These are phyloP conservation scores for Dinomys branickii DNA, from an alignment of 2,113 vertebrate species.

Conservation along the genomic window DNA sequence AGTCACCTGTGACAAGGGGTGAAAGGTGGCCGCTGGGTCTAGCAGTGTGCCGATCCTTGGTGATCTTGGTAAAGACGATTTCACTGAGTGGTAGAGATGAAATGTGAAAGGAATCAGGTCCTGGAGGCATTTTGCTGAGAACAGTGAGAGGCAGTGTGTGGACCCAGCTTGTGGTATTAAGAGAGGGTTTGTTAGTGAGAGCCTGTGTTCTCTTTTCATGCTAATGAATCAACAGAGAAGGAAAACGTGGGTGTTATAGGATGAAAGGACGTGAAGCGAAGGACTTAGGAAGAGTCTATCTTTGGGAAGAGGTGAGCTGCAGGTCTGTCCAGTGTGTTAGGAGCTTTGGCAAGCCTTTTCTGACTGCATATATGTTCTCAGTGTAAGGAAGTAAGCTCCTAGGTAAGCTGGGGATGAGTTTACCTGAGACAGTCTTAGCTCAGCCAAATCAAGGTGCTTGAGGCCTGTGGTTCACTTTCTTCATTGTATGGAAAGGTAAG, in stretches of 20 bases:
- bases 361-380: background rate
- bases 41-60: background rate
- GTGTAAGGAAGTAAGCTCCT: background rate
- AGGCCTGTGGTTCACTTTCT: background rate
- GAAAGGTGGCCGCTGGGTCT: background rate
- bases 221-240: background rate
- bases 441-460: background rate
- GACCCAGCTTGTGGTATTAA: background rate
- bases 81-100: background rate
- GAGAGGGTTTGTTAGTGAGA: background rate
- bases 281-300: background rate
- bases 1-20: background rate
- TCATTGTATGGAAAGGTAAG: background rate
- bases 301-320: background rate
- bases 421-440: background rate
- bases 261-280: background rate
- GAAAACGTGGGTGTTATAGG: background rate
- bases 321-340: background rate
- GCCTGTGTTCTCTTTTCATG: background rate
- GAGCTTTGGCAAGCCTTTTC: background rate
- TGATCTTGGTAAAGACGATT: background rate
- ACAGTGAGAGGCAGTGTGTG: background rate
- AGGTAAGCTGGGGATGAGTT: background rate
- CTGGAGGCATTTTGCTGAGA: background rate
- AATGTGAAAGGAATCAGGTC: background rate